Base-by-base conservation (phyloP, 1,140 invertebrate genomes). In the Babylonia areolata region DNA sequence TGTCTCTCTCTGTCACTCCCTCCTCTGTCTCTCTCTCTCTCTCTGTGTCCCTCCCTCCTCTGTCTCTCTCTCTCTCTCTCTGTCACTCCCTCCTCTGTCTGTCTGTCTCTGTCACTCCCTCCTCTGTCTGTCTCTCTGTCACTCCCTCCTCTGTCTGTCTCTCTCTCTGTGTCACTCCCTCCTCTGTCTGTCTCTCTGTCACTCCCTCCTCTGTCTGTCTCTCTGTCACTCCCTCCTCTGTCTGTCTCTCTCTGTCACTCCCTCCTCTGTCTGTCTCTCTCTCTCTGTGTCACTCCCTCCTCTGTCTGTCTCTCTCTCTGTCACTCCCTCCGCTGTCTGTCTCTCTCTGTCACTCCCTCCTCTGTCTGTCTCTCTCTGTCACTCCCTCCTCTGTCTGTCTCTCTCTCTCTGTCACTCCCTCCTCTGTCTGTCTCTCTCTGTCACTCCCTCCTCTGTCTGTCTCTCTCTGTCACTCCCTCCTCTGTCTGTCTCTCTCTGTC, bases 131-230 rank as follows among this genome's bases (percentile, higher is more conserved):
- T 46, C 42, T 46, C 42, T 46, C 42, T 46, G 5, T 46, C 42
- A 6, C 42, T 71, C 64, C 23, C 64, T 71, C 73, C 73, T 75
- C 73, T 75, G 15, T 75, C 73, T 75, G 15, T 64, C 58, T 64
- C 58, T 64, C 58, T 64, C 58, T 64, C 58, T 64, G 9, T 64
- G 9, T 64, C 58, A 12, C 20, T 20, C 20, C 58, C 20, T 3
- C 23, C 42, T 46, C 42, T 46, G 5, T 46, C 42, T 46, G 5
- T 64, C 28, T 64, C 58, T 64, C 58, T 64, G 9, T 64, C 58
- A 12, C 58, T 64, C 58, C 23, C 58, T 64, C 58, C 58, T 20
- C 58, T 64, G 15, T 20, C 58, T 64, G 15, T 64, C 23, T 64
- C 23, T 64, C 12, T 64, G 15, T 64, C 28, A 12, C 28, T 6